Evolutionary conservation across 2,797 vertebrate species (phyloP).

Genomic region (Siniperca obscura): DNA sequence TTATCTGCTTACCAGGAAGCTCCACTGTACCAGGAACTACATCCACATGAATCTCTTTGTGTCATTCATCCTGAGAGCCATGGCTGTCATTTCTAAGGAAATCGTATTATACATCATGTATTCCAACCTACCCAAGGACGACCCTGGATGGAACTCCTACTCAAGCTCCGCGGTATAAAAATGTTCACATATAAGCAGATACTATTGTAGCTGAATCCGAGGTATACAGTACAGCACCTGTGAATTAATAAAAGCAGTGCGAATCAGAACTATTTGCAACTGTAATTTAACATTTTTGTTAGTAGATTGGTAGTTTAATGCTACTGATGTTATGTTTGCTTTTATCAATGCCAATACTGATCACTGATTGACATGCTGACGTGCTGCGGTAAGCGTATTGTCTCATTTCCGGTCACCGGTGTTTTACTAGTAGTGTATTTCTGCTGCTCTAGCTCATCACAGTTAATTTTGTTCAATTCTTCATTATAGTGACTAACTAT

Average conservation of each 20-base stretch:
- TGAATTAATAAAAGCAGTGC: background rate
- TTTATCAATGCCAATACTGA: no score
- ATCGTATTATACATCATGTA: conserved; percentile 84
- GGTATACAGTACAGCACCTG: background rate
- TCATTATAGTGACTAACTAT: no score
- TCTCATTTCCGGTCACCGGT: no score
- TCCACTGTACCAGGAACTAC: conserved; percentile 97
- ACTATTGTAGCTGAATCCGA: background rate
- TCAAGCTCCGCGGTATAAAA: conserved; percentile 84
- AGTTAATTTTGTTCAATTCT: no score
- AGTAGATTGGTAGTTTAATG: no score
- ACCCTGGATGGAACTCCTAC: conserved; percentile 89
- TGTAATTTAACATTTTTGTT: background rate
- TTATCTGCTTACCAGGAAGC: conserved; percentile 87
- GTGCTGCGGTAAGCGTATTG: no score
- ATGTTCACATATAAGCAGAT: background rate
- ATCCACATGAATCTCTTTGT: conserved; percentile 98
- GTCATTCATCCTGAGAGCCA: conserved; percentile 93
- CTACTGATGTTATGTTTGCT: no score
- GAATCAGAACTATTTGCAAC: background rate
- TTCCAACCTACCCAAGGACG: conserved; percentile 85
- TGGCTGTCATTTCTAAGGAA: conserved; percentile 91
- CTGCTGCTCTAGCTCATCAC: no score
- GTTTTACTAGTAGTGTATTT: no score
- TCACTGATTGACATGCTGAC: no score